These are phyloP conservation scores for Trinorchestia longiramus DNA, from an alignment of 1,140 invertebrate genomes.

Conservation along the genomic window DNA sequence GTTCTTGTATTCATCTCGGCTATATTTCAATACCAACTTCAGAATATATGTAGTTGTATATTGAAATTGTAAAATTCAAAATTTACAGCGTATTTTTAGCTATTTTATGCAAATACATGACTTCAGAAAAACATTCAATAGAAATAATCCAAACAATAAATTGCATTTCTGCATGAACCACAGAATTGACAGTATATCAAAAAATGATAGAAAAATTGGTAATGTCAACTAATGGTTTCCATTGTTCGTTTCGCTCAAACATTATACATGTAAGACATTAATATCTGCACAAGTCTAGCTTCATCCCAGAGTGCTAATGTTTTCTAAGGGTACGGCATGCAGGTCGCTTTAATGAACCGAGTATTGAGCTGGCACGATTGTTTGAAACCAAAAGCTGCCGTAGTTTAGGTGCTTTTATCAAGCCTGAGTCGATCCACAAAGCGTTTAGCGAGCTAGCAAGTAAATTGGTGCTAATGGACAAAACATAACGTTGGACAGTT, in stretches of 20 bases:
- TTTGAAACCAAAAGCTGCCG: background rate
- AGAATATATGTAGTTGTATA: background rate
- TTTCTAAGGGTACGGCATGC: background rate
- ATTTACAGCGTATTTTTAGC: background rate
- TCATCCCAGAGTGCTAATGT: background rate
- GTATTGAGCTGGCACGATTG: background rate
- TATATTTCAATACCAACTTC: background rate
- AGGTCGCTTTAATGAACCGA: background rate
- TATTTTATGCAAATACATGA: background rate
- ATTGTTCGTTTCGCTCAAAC: background rate
- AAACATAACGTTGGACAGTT: background rate
- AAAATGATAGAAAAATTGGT: background rate
- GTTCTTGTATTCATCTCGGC: background rate
- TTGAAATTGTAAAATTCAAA: background rate
- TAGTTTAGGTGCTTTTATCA: background rate
- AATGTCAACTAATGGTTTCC: background rate
- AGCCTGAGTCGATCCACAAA: background rate
- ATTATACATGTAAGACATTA: background rate
- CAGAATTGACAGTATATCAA: background rate
- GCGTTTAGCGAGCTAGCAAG: background rate
- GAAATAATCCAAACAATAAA: background rate
- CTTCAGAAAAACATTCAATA: background rate
- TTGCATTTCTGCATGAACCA: background rate
- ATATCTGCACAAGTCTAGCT: background rate
- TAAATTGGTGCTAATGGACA: background rate